A percentile compares a stretch with the other conserved stretches of the same genome.
phyloP scores from a whole-genome alignment of 23 tunicate genomes.

The Ascidia mentula region DNA sequence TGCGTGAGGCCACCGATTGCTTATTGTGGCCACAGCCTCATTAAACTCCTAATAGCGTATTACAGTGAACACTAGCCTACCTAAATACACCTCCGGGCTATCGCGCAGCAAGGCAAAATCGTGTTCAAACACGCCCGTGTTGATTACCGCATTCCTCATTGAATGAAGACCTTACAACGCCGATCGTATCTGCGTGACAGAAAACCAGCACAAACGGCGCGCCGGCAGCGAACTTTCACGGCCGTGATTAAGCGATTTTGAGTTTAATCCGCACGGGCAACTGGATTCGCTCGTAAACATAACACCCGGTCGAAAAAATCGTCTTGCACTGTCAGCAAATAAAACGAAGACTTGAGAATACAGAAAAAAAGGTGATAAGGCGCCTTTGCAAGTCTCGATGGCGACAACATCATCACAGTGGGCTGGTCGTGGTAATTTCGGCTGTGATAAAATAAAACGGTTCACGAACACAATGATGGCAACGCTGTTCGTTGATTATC shows the following conservation, averaged over 20 bases:
- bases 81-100: not conserved
- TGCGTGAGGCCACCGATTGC: not conserved
- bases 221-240: not conserved
- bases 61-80: not conserved
- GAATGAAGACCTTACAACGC: not conserved
- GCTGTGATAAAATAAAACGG: not conserved
- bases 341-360: not conserved
- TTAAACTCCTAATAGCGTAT: not conserved
- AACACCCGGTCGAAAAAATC: not conserved
- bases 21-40: not conserved
- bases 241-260: not conserved
- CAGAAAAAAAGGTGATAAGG: too few species aligned
- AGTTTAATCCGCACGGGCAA: not conserved
- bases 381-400: too few species aligned
- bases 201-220: not conserved
- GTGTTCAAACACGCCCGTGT: conserved; percentile 7
- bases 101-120: not conserved
- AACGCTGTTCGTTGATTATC: too few species aligned
- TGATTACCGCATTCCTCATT: conserved; percentile 10
- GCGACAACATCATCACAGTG: not conserved
- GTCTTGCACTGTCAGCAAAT: not conserved
- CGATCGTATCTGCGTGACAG: not conserved
- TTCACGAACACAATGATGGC: too few species aligned
- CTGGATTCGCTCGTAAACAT: not conserved
- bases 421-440: not conserved